Evolutionary conservation across 2,797 vertebrate genomes (phyloP).

Genomic region (Lepus oiostolus): DNA sequence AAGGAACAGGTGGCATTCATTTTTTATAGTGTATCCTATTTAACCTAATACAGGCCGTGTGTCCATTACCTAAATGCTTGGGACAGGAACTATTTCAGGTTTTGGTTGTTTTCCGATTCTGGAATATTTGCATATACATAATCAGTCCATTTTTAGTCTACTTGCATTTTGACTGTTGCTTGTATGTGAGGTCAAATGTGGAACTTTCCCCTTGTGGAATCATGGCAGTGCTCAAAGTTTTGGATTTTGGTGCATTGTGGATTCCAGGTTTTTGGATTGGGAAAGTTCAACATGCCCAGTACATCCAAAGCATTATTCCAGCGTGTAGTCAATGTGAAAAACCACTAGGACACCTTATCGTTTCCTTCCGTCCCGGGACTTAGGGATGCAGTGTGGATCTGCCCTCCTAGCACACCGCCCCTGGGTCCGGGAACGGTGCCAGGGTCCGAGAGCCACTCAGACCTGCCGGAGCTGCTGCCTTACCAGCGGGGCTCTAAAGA

Average conservation of each 20-base stretch:
- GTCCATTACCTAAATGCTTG: too few relatives aligned
- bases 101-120: too few relatives aligned
- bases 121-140: too few relatives aligned
- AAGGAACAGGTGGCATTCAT: neutral
- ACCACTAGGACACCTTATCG: neutral
- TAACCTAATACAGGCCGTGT: neutral
- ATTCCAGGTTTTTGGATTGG: too few relatives aligned
- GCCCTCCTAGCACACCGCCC: accelerated
- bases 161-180: too few relatives aligned
- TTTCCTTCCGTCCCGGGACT: neutral
- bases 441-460: accelerated
- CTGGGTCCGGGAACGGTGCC: accelerated
- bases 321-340: neutral
- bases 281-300: too few relatives aligned
- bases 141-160: too few relatives aligned
- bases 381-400: neutral
- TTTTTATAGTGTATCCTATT: neutral
- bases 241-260: too few relatives aligned
- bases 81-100: too few relatives aligned
- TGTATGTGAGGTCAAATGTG: too few relatives aligned
- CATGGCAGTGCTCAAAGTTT: too few relatives aligned
- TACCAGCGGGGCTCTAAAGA: accelerated
- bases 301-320: neutral
- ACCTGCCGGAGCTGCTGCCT: neutral
- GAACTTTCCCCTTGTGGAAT: too few relatives aligned